Evolutionary conservation across 1,140 invertebrate genomes (phyloP), one percentile per base, ranked within the genome.

Genomic region (Pentalonia nigronervosa): DNA sequence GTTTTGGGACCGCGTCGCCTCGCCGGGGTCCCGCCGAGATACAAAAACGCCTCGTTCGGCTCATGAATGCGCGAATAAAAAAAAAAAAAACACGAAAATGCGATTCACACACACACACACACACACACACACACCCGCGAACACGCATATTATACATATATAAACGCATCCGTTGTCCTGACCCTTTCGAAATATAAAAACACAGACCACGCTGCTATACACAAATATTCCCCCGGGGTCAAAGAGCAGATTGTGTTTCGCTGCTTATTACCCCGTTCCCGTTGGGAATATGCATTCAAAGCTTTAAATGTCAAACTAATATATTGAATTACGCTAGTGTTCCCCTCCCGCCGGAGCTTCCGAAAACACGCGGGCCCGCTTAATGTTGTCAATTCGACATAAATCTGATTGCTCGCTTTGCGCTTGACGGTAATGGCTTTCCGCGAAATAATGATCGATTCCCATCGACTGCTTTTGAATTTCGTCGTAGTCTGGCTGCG

Each of bases 251-350:
- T 93, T 93, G 91, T 93, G 91, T 93, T 93, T 93, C 91, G 91
- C 91, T 93, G 81, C 91, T 93, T 93, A 93, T 93, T 93, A 93
- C 91, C 91, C 91, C 91, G 91, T 93, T 93, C 91, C 91, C 91
- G 91, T 93, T 84, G 91, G 81, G 81, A 56, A 93, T 93, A 93
- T 41, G 67, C 91, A 45, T 84, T 83, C 76, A 93, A 91, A 93
- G 91, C 91, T 93, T 93, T 93, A 93, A 93, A 93, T 93, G 91
- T 93, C 91, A 93, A 93, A 93, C 91, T 93, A 93, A 93, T 93
- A 93, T 93, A 93, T 93, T 93, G 91, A 93, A 93, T 93, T 93
- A 93, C 91, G 81, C 81, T 53, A 50, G 81, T 36, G 91, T 84
- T 83, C 76, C 91, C 91, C 91, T 53, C 34, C 25, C 81, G 67